Evolutionary conservation across 2,888 invertebrate species (phyloP), one percentile per base, ranked within the genome.

Genomic region (Mongoloraphidia duomilia): DNA sequence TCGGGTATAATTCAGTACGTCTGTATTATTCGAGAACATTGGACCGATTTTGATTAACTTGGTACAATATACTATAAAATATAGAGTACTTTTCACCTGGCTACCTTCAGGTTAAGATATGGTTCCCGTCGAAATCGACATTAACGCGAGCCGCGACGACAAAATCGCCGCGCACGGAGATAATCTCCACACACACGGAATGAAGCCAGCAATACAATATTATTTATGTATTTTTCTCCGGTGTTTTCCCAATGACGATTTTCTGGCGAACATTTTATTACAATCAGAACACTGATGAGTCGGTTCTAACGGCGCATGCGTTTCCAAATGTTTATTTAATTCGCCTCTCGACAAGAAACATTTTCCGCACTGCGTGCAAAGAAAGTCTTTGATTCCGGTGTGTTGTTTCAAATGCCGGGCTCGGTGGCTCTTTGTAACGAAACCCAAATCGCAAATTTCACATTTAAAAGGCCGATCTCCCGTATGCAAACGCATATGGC

Each of bases 291-390:
- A 42, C 3, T 33, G 14, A 17, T 42, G n/a, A 33, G 33, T 42
- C 26, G 33, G 33, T 17, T 42, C 42, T 9, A 12, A 17, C 12
- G 26, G 12, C 12, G 12, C 33, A 14, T 42, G 42, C 2, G 26
- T 33, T 42, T 42, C 42, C n/a, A 42, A 12, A 42, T 42, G 42
- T 26, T 42, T 42, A 17, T 42, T 42, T 9, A 42, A 42, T 42
- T 42, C 42, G 33, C 17, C 17, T 42, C 33, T 42, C 10, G 26
- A 42, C 17, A 42, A 33, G n/a, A 42, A 42, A 42, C 42, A 42
- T 33, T 42, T 42, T 5, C 42, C 42, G 33, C 42, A 42, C 9
- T 26, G 11, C 33, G 42, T 42, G 17, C 42, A 42, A 33, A 33
- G 42, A 17, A 42, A 42, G n/a, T 42, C 33, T 42, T 42, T 42